Evolutionary conservation across 1,140 invertebrate genomes (phyloP).

Genomic region (Hyles euphorbiae): DNA sequence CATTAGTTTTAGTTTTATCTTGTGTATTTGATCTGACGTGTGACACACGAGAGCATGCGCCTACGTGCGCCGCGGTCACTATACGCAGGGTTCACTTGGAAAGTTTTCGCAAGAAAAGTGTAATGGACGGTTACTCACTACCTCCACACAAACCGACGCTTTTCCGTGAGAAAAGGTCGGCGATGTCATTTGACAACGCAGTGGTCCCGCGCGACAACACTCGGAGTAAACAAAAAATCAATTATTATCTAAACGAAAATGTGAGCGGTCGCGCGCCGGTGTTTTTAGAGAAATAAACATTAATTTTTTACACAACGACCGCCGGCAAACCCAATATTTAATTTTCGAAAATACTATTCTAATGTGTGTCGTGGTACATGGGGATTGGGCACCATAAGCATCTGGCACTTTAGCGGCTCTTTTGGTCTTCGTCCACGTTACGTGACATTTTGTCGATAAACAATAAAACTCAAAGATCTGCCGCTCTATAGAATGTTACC

Average conservation of each 20-base stretch:
- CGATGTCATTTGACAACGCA: constrained; percentile 46
- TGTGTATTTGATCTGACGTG: constrained; percentile 55
- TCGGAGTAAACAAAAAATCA: constrained; percentile 65
- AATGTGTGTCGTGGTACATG: constrained; percentile 67
- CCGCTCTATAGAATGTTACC: too few species aligned
- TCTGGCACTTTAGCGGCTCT: constrained; percentile 65
- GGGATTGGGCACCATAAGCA: constrained; percentile 38
- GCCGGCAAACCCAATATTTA: constrained; percentile 70
- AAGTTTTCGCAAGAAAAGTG: constrained; percentile 30
- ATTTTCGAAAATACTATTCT: constrained; percentile 74
- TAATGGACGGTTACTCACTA: constrained; percentile 17
- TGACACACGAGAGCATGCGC: constrained; percentile 41
- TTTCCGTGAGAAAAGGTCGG: constrained; percentile 51
- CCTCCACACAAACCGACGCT: constrained; percentile 9
- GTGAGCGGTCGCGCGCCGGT: constrained; percentile 63
- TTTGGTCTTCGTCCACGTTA: constrained; percentile 48
- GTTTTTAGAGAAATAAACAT: constrained; percentile 74
- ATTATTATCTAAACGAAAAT: constrained; percentile 70
- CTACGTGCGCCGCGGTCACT: constrained; percentile 16
- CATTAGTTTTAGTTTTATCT: constrained; percentile 68
- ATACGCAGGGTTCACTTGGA: constrained; percentile 12
- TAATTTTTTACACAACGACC: constrained; percentile 67
- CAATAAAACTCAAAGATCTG: background rate
- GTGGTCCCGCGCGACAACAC: constrained; percentile 50
- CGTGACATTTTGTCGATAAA: constrained; percentile 29